Base-by-base conservation (phyloP, 1,140 invertebrate species). In the Diabrotica virgifera region DNA sequence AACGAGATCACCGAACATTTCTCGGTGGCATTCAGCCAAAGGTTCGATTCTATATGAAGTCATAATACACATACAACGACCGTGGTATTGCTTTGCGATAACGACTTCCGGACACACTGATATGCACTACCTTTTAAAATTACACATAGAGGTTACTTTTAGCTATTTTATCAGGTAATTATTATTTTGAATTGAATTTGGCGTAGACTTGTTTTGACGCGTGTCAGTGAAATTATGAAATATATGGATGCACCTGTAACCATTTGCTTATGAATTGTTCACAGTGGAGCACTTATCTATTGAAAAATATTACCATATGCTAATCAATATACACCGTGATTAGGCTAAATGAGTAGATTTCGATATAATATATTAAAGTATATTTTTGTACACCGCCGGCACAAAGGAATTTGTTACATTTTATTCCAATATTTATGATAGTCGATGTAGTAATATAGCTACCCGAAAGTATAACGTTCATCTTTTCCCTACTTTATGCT, bases 1-100 rank as follows among this genome's bases (percentile, higher is more conserved):
- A 7, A 75, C 64, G 40, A 77, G 14, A 65, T 74, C 68, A 9
- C 76, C 76, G 63, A 77, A 76, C 65, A 76, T 72, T 63, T 69
- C 66, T 46, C 66, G 69, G 56, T 74, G 66, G 63, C 74, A 75
- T 13, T 61, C 50, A 59, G 71, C 72, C 52, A 76, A 69, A 69
- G 70, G 72, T 56, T 68, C 63, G 13, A 74, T 69, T 51, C 70
- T 69, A 36, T 64, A 60, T 59, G 37, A 35, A 8, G 61, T 50
- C 64, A 65, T 64, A 46, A 40, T 53, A 24, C 14, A 10, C 24
- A 52, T 14, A 37, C 35, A 55, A 14, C 55, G 14, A 36, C 14
- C 12, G 36, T 63, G 24, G 38, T 55, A 37, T 52, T 24, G 24
- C 24, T 59, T 24, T 37, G 62, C 62, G 62, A 64, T 64, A 64